Base-by-base conservation (phyloP, 2,888 invertebrate species). In the Neoaliturus tenellus region DNA sequence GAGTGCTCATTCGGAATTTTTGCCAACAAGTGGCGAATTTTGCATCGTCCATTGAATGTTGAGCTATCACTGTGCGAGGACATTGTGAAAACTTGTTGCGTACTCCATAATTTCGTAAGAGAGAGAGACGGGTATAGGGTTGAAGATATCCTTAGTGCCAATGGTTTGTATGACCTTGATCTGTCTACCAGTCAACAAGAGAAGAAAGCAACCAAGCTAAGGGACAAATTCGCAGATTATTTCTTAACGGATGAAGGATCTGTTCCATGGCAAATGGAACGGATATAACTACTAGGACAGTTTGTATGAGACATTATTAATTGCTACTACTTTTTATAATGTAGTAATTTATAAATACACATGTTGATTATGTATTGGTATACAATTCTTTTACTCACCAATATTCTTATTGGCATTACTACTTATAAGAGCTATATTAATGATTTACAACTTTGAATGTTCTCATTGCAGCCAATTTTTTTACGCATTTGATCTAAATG, bases 1-100 rank as follows among this genome's bases (percentile, higher is more conserved):
- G 87, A 88, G 69, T 86, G 86, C 48, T 41, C 87, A 10, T 87
- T 87, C 80, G 87, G 87, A 25, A 88, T 88, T 73, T 31, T 87
- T n/a, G 84, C 81, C 41, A 89, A 88, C 85, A 89, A 89, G 85
- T 89, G 88, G 89, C 85, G 88, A 84, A 89, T 89, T 84, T 88
- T 89, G 73, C 51, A 51, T 51, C 51, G 51, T 23, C 51, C 51
- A 6, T 80, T 89, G 51, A 85, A 89, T 83, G 86, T 88, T 44
- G 83, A 88, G 44, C 80, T 85, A 20, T 23, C 73, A 20, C 23
- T 73, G 41, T 73, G 44, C 17, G 73, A 44, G 44, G 44, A 44
- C 44, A 44, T 44, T 44, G 44, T 44, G 44, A 44, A 44, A 44
- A 44, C 44, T 44, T 44, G 44, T 44, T 44, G 44, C 44, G 44